Evolutionary conservation across 1,140 invertebrate species (phyloP), one percentile per base, ranked within the genome.

Genomic region (Sinonovacula constricta): DNA sequence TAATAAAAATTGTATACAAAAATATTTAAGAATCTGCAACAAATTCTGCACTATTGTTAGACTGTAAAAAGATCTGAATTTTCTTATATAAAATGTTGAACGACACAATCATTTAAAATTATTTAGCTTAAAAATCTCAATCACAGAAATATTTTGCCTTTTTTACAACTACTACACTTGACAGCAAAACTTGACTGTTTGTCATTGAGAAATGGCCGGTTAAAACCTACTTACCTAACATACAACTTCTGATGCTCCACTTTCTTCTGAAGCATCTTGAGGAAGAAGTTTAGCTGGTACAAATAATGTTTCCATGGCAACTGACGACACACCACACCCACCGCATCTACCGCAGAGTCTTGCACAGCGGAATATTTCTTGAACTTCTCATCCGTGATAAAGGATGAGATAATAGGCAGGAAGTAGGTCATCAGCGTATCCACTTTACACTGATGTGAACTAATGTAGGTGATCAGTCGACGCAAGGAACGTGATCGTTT

Each of bases 231-330:
- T 80, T 70, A 89, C 91, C 86, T 87, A 63, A 91, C 80, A 45
- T 88, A 68, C 45, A 91, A 95, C 87, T 96, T 97, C 85, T 98
- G 96, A 90, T 94, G 94, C 18, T 95, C 94, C 0, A 94, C 81
- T 3, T 93, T 93, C 49, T 92, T 92, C 4, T 94, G 92, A 80
- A 98, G 90, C 90, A 95, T 94, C 26, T 92, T 92, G 1, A 99
- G 91, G 90, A 97, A 98, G 82, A 94, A 93, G 79, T 95, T 95
- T 0, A 98, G 87, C 18, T 97, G 92, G 10, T 94, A 92, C 83
- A 96, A 94, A 83, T 98, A 99, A 26, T 95, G 94, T 85, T 95
- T 93, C 97, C 97, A 98, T 0, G 96, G 95, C 33, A 98, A 89
- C 22, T 95, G 90, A 82, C 92, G 93, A 81, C 95, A 96, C 68